Percentiles rank a stretch among this genome's conserved stretches.
Conservation (phyloP, 2,113 vertebrate genomes). For the Sterrhoptilus dennistouni region DNA sequence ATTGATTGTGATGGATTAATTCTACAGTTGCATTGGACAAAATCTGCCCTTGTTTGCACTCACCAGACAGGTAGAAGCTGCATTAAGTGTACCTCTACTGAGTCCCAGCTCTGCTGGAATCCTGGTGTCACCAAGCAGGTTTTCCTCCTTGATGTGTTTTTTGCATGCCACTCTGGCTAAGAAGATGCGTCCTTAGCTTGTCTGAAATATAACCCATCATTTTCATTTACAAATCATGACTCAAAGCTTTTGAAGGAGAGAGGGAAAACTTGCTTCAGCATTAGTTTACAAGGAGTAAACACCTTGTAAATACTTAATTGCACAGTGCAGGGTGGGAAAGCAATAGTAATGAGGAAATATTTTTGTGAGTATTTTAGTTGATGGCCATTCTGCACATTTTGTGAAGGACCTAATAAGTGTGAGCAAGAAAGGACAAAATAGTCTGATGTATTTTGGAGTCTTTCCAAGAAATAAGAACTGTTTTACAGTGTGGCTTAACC, state of each 20-base stretch:
- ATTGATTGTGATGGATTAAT: not conserved
- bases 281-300: not conserved
- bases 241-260: not conserved
- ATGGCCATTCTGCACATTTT: not conserved
- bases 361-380: not conserved
- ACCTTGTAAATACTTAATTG: not conserved
- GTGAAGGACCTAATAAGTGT: not conserved
- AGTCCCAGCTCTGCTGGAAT: not conserved
- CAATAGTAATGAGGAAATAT: not conserved
- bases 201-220: not conserved
- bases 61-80: not conserved
- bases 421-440: not conserved
- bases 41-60: not conserved
- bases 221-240: not conserved
- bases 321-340: not conserved
- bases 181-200: not conserved
- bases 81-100: not conserved
- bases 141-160: not conserved
- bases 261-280: not conserved
- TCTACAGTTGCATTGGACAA: not conserved
- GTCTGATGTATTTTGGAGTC: not conserved
- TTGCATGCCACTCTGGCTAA: not conserved
- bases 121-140: not conserved
- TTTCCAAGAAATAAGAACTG: not conserved
- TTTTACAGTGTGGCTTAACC: slow-evolving; percentile 6